Conservation (phyloP, 2,888 invertebrate species). For the Hyles lineata region DNA sequence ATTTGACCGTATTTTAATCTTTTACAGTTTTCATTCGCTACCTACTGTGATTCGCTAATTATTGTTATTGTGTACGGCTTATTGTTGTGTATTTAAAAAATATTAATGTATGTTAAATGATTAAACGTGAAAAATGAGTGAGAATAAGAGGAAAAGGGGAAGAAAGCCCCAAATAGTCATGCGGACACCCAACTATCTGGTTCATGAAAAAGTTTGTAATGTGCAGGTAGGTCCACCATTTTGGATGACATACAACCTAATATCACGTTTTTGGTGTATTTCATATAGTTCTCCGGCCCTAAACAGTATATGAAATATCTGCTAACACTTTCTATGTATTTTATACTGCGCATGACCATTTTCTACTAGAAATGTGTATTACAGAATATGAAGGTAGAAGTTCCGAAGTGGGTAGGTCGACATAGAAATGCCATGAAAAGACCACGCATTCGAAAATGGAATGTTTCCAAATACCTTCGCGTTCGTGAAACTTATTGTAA, state of each 20-base stretch:
- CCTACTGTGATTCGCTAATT: neutral
- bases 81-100: neutral
- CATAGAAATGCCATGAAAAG: neutral
- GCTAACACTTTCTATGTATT: neutral
- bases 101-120: neutral
- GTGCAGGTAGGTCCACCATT: slow-evolving; percentile 31
- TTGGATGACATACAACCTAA: neutral
- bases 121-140: slow-evolving; percentile 10
- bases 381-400: neutral
- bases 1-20: neutral
- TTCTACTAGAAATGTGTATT: neutral
- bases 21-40: slow-evolving; percentile 1
- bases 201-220: slow-evolving; percentile 11
- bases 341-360: neutral
- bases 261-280: neutral
- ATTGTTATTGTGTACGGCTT: neutral
- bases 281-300: neutral
- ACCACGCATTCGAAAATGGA: neutral
- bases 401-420: slow-evolving; percentile 3
- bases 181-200: neutral
- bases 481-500: neutral
- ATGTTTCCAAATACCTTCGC: neutral
- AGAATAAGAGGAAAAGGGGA: no score
- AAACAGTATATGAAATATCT: neutral
- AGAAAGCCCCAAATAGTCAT: neutral